Conservation (phyloP, 1,140 invertebrate genomes). For the Phymorhynchus buccinoides region DNA sequence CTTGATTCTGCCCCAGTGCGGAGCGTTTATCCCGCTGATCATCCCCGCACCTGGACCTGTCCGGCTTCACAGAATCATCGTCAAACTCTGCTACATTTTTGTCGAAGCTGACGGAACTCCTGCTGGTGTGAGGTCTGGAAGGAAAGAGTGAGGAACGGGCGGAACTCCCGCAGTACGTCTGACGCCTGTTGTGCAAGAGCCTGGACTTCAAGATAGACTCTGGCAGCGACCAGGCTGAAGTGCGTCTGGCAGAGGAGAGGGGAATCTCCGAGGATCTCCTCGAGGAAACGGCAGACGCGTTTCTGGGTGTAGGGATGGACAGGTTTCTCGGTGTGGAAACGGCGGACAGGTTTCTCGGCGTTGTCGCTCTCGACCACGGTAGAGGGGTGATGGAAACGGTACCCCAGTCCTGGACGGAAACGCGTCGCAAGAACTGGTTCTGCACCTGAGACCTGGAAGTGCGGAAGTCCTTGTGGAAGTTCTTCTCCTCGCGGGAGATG, state of each 20-base stretch:
- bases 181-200: not conserved
- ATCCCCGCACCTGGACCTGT: not conserved
- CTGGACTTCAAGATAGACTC: not conserved
- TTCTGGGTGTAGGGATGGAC: not conserved
- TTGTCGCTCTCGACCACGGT: not conserved
- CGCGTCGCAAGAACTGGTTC: not conserved
- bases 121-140: not conserved
- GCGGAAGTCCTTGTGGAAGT: slow-evolving; percentile 33
- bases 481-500: not conserved
- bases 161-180: not conserved
- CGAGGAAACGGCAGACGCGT: too few species aligned
- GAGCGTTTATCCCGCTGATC: not conserved
- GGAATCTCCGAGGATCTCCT: not conserved
- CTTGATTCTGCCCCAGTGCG: not conserved
- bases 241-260: not conserved
- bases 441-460: not conserved
- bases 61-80: not conserved
- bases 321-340: not conserved
- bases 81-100: not conserved
- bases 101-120: not conserved
- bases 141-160: not conserved
- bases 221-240: not conserved
- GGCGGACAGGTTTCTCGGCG: not conserved
- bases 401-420: not conserved
- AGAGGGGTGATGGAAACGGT: too few species aligned